Base-by-base conservation (phyloP, 92 coral and sea anemone species). In the Ricordea florida region DNA sequence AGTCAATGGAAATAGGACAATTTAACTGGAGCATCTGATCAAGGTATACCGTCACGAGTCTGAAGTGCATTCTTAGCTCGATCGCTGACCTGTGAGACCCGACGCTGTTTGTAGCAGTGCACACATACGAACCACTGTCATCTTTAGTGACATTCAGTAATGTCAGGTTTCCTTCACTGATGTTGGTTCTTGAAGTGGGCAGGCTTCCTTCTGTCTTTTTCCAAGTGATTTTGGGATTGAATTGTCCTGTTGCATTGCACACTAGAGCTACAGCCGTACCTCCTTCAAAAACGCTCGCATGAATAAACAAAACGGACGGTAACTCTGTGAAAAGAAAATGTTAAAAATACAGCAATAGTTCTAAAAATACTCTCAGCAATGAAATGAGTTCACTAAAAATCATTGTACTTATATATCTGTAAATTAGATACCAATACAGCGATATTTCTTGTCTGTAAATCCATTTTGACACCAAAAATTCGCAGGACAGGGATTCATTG, bases 121-220 rank as follows among this genome's bases (percentile, higher is more conserved):
- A 79, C 16, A 20, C 25, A 35, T 67, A 68, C 11, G 46, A 23
- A 10, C 85, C 85, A 26, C 48, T 63, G 61, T 79, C 66, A 9
- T 20, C 40, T 59, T 45, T 13, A 4, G 26, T 14, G 44, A 66
- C 58, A 21, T 29, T 45, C 18, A 23, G 14, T 32, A 66, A 10
- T 5, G 43, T 17, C 57, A 66, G 72, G 15, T 14, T 46, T 20
- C 72, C 58, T 18, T 32, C 44, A 30, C 42, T 45, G 36, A 7
- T 6, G 11, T 45, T 22, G 50, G 18, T 44, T 48, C 58, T 46
- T 31, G 58, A 66, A 6, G 14, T 13, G 20, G 72, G 57, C 0
- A 46, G 56, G 22, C 27, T 10, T 45, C 72, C 57, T 65, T 46
- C 41, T 16, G 42, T 10, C 32, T 45, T 65, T 4, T 13, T 46